A percentile compares a stretch with the other conserved stretches of the same genome.
phyloP scores from a whole-genome alignment of 1,140 invertebrate species.

The Apocrypta bakeri region DNA sequence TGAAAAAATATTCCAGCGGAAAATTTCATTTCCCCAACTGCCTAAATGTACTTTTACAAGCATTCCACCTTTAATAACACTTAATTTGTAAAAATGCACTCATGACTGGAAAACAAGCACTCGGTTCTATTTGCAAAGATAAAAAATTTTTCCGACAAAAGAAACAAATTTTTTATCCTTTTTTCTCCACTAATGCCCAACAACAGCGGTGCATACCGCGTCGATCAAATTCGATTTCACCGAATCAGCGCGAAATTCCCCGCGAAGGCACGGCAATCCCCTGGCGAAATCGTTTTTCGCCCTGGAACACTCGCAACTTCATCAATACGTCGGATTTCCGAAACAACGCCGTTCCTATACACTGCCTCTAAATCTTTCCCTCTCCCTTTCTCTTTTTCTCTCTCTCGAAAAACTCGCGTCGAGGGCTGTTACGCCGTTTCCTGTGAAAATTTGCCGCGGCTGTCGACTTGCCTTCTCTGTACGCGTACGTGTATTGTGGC shows the following conservation, averaged over 20 bases:
- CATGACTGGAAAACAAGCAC: too few species aligned
- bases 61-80: neutral
- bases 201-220: neutral
- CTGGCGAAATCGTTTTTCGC: conserved; percentile 24
- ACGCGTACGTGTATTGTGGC: neutral
- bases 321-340: conserved; percentile 40
- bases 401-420: neutral
- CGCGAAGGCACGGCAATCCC: neutral
- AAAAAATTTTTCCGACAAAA: neutral
- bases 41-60: neutral
- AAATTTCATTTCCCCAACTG: neutral
- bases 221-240: conserved; percentile 19
- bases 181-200: neutral
- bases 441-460: neutral
- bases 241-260: conserved; percentile 20
- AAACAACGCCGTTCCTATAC: conserved; percentile 3
- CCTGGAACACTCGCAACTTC: conserved; percentile 7
- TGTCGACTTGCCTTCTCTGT: neutral
- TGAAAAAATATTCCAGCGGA: neutral
- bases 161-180: neutral
- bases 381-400: neutral
- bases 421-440: neutral
- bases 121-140: too few species aligned
- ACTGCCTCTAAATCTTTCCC: conserved; percentile 12
- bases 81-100: neutral